These are phyloP conservation scores for Chaenodraco wilsoni DNA, from an alignment of 2,797 vertebrate genomes.

Conservation along the genomic window DNA sequence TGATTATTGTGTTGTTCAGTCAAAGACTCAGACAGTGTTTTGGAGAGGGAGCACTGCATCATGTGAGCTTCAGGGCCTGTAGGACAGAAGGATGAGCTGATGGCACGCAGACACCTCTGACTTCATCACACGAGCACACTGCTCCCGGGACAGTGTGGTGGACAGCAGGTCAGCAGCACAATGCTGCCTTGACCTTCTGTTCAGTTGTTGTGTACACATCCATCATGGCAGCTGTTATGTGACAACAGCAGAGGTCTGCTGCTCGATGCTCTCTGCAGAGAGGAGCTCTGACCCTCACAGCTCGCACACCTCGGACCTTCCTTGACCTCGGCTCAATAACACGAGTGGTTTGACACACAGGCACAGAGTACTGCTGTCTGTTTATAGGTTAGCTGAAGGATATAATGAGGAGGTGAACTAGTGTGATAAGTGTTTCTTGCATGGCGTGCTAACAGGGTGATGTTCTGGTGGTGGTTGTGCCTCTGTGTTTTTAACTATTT, in stretches of 20 bases:
- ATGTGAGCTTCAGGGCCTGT: constrained; percentile 39
- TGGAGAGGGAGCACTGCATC: constrained; percentile 15
- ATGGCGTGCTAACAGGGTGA: too few relatives aligned
- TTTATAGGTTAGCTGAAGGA: constrained; percentile 1
- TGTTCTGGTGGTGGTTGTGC: too few relatives aligned
- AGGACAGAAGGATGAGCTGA: constrained; percentile 37
- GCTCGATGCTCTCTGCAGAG: constrained; percentile 32
- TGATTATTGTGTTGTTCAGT: not conserved
- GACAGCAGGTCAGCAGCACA: constrained; percentile 12
- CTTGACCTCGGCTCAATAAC: constrained; percentile 37
- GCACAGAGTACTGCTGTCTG: constrained; percentile 1
- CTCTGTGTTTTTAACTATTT: too few relatives aligned
- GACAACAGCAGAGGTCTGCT: constrained; percentile 35
- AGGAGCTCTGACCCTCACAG: constrained; percentile 19
- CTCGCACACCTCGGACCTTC: constrained; percentile 44
- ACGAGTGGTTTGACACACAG: constrained; percentile 20
- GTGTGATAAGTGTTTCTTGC: too few relatives aligned
- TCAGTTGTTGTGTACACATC: constrained; percentile 37
- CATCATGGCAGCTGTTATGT: constrained; percentile 60
- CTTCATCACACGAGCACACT: constrained; percentile 11
- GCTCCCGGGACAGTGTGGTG: constrained; percentile 19
- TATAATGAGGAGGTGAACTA: not conserved
- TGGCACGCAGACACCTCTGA: constrained; percentile 21
- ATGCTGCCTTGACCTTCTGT: constrained; percentile 24
- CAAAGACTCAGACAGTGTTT: constrained; percentile 16